Base-by-base conservation (phyloP, 2,113 vertebrate genomes). In the Petroica traversi region DNA sequence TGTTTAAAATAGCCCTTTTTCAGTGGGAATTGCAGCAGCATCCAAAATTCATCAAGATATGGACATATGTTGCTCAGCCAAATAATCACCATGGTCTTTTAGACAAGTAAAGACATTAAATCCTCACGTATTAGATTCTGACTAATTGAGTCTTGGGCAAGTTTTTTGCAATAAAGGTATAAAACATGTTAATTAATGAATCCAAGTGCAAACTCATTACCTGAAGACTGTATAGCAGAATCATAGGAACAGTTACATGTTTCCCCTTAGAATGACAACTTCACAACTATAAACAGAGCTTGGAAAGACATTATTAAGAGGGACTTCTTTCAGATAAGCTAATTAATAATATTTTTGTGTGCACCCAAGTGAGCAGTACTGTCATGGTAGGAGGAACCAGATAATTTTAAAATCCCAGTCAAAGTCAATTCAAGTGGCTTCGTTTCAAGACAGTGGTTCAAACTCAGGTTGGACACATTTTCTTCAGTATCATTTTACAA, bases 341-440 rank as follows among this genome's bases (percentile, higher is more conserved):
- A 95, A 76, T 95, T 94, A 88, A 91, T 45, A 82, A 91, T 40
- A 85, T 77, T 83, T 93, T 82, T 91, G 58, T 55, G 45, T 85
- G 59, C 2, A 1, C 26, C 78, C 81, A 81, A 81, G 84, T 81
- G 72, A 96, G 38, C 46, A 74, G 38, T 59, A 8, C 22, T 69
- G 11, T 55, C 86, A 67, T 28, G 34, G 49, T 74, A 85, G 58
- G 55, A 84, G 20, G 25, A 94, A 57, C 10, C 6, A 76, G 28
- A 36, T 46, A 66, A 69, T 86, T 96, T 82, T 79, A 66, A 68
- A 87, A 46, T 88, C 45, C 34, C 8, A 33, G 51, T 69, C 40
- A 52, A 36, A 48, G 24, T 61, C 36, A 17, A 11, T 85, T 92
- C 26, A 63, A 68, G 48, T 48, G 36, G 7, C 48, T 80, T 38